phyloP scores from a whole-genome alignment of 2,113 vertebrate species.

The Pithys albifrons region DNA sequence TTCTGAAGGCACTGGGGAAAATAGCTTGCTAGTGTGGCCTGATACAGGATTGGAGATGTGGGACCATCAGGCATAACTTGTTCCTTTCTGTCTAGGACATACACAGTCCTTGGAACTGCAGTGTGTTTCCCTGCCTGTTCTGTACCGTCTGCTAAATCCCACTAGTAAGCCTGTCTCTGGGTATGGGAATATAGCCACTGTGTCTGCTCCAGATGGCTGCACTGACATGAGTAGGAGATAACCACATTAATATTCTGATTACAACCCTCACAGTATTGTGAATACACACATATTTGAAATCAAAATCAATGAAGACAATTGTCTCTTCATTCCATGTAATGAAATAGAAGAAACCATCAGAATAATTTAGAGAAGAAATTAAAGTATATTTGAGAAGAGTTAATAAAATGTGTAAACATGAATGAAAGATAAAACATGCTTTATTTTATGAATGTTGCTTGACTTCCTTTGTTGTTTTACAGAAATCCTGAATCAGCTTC shows the following conservation, averaged over 20 bases:
- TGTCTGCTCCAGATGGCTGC: not conserved
- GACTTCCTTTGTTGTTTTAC: not conserved
- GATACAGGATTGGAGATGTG: not conserved
- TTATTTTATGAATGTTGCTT: not conserved
- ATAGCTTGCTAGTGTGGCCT: not conserved
- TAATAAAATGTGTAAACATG: not conserved
- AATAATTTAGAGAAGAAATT: not conserved
- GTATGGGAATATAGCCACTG: not conserved
- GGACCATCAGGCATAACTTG: not conserved
- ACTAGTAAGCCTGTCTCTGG: not conserved
- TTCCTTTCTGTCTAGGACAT: not conserved
- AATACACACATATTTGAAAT: not conserved
- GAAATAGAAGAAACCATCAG: not conserved
- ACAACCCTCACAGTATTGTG: not conserved
- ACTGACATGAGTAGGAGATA: not conserved
- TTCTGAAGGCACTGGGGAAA: not conserved
- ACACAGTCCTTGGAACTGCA: not conserved
- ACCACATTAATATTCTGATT: not conserved
- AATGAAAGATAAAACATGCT: not conserved
- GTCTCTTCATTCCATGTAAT: not conserved
- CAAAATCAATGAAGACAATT: not conserved
- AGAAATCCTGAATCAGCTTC: not conserved
- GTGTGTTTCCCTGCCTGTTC: not conserved
- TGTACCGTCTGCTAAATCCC: not conserved
- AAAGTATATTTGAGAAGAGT: not conserved